Evolutionary conservation across 2,113 vertebrate genomes (phyloP).

Genomic region (Pollimyrus isidori): DNA sequence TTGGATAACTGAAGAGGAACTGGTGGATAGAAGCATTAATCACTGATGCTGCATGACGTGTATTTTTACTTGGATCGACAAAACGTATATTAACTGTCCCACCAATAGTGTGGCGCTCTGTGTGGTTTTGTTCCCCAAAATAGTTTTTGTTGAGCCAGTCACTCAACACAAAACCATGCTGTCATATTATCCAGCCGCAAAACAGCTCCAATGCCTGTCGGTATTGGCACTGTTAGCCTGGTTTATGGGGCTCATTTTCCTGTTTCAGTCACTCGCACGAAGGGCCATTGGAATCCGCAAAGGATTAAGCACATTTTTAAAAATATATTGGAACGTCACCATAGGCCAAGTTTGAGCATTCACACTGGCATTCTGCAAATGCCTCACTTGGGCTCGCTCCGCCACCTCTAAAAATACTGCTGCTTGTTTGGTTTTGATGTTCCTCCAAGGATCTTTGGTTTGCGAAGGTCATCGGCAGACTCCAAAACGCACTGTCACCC

Average conservation of each 20-base stretch:
- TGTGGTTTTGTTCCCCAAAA: neutral
- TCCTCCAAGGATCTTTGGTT: neutral
- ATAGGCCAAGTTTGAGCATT: neutral
- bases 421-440: neutral
- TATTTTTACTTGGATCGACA: neutral
- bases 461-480: slow-evolving; percentile 2
- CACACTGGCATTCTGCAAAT: neutral
- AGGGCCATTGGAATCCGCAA: neutral
- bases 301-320: neutral
- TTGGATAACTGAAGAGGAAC: neutral
- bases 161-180: neutral
- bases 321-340: neutral
- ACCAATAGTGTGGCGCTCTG: neutral
- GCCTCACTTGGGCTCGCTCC: neutral
- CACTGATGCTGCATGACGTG: neutral
- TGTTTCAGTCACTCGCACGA: neutral
- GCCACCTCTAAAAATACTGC: neutral
- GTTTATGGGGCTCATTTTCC: neutral
- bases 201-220: neutral
- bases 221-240: neutral
- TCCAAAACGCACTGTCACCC: neutral
- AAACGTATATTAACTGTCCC: neutral
- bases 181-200: neutral
- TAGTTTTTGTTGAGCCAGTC: neutral
- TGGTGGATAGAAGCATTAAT: neutral